A percentile compares a stretch with the other conserved stretches of the same genome.
These are phyloP conservation scores for Lerema accius DNA, from an alignment of 1,140 invertebrate genomes.

Conservation along the genomic window DNA sequence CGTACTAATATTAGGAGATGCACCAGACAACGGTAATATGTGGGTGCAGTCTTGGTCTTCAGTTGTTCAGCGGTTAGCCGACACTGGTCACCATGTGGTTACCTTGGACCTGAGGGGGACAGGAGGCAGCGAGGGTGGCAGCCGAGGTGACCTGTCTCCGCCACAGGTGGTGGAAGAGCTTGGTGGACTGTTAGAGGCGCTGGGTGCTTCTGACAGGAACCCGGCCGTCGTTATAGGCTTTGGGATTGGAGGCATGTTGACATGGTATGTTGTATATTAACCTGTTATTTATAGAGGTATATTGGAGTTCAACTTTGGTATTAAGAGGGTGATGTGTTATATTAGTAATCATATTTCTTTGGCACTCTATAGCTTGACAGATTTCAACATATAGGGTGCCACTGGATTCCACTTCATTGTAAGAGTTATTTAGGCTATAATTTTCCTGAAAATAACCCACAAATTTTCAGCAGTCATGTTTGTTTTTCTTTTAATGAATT, in stretches of 20 bases:
- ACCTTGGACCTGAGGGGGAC: constrained; percentile 71
- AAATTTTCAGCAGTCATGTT: too few relatives aligned
- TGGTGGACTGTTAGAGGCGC: constrained; percentile 52
- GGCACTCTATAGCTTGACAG: too few relatives aligned
- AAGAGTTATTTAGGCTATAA: too few relatives aligned
- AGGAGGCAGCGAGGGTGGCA: constrained; percentile 66
- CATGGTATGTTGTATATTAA: constrained; percentile 60
- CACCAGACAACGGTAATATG: constrained; percentile 62
- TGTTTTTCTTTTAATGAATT: too few relatives aligned
- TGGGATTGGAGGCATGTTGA: constrained; percentile 72
- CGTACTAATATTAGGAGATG: constrained; percentile 65
- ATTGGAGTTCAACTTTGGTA: too few relatives aligned
- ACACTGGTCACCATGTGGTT: constrained; percentile 60
- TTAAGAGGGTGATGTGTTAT: neutral
- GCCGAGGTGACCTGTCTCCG: constrained; percentile 59
- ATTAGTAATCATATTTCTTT: too few relatives aligned
- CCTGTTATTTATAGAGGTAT: too few relatives aligned
- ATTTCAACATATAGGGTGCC: too few relatives aligned
- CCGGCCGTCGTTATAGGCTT: constrained; percentile 70
- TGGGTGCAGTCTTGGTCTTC: constrained; percentile 65
- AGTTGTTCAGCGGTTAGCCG: constrained; percentile 53
- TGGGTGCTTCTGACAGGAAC: constrained; percentile 60
- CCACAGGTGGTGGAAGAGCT: constrained; percentile 63
- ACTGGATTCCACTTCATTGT: too few relatives aligned
- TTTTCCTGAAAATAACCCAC: too few relatives aligned